Evolutionary conservation across 2,113 vertebrate species (phyloP).

Genomic region (Piaya cayana): DNA sequence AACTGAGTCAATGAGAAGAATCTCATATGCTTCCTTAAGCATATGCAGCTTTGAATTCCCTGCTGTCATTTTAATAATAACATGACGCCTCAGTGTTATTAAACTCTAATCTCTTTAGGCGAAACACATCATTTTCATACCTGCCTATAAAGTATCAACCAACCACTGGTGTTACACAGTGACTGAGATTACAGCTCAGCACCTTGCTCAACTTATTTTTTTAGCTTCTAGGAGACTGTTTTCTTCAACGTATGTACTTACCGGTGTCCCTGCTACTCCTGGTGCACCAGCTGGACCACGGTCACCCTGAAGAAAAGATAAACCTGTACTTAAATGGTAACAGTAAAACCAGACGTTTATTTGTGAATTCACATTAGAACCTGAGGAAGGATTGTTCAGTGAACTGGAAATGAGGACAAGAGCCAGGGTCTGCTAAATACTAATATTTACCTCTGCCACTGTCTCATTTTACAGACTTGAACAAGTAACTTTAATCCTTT

Average conservation of each 20-base stretch:
- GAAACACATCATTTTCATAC: background rate
- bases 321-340: background rate
- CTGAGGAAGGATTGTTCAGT: background rate
- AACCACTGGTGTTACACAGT: background rate
- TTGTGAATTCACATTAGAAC: background rate
- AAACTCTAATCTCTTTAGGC: background rate
- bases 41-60: background rate
- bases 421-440: background rate
- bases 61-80: background rate
- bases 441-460: background rate
- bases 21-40: background rate
- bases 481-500: background rate
- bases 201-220: background rate
- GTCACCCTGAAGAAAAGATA: conserved; percentile 82
- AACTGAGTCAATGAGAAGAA: background rate
- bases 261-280: conserved; percentile 78
- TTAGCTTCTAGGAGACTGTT: background rate
- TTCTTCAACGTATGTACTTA: conserved; percentile 68
- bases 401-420: background rate
- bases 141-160: background rate
- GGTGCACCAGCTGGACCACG: conserved; percentile 80
- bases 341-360: background rate
- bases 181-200: background rate
- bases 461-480: background rate
- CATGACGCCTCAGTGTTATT: background rate